phyloP scores from a whole-genome alignment of 1,140 invertebrate genomes.

The Trachymyrmex septentrionalis region DNA sequence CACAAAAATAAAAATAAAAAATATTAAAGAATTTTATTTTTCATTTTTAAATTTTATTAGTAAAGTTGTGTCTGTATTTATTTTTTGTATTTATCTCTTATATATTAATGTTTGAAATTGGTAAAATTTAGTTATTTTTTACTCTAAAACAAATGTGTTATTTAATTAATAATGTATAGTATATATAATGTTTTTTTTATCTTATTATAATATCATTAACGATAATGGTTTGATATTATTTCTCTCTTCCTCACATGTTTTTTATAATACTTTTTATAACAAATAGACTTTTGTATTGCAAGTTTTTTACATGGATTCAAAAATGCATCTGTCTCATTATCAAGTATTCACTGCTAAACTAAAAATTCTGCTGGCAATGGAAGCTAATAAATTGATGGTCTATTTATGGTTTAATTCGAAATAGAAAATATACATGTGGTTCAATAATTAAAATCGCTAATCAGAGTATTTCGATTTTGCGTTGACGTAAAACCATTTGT shows the following conservation, averaged over 20 bases:
- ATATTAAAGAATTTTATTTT: slow-evolving; percentile 16
- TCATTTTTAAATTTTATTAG: slow-evolving; percentile 1
- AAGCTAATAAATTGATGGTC: slow-evolving; percentile 63
- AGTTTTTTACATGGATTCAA: background rate
- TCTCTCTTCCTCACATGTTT: background rate
- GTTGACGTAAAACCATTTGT: slow-evolving; percentile 16
- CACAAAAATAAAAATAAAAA: background rate
- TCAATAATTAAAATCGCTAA: slow-evolving; percentile 66
- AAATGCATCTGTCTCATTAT: slow-evolving; percentile 1
- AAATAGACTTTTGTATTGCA: background rate
- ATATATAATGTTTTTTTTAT: background rate
- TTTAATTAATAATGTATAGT: background rate
- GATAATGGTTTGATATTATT: background rate
- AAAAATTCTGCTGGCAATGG: slow-evolving; percentile 19
- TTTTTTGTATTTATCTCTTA: background rate
- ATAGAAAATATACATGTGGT: background rate
- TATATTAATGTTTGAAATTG: background rate
- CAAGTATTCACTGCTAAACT: background rate
- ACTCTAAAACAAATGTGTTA: background rate
- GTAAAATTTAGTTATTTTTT: background rate
- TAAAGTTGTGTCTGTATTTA: background rate
- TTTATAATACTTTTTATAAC: background rate
- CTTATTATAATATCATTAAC: slow-evolving; percentile 6
- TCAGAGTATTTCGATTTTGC: slow-evolving; percentile 54
- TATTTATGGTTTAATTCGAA: slow-evolving; percentile 60